These are phyloP conservation scores for Decapterus maruadsi DNA, from an alignment of 2,797 vertebrate species.

Conservation along the genomic window DNA sequence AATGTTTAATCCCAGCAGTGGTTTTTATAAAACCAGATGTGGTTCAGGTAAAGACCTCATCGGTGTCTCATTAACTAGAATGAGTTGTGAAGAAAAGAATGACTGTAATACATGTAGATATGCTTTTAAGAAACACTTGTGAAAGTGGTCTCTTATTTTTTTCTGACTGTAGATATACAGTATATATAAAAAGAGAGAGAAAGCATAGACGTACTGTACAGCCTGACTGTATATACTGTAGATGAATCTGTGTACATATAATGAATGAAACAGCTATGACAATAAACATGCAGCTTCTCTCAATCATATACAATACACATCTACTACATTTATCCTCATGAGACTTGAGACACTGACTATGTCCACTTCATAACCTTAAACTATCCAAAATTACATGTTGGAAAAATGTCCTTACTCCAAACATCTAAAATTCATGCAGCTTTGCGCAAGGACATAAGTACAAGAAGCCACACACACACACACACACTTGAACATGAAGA, in stretches of 20 bases:
- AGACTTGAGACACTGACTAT: background rate
- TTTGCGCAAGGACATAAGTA: slow-evolving; percentile 51
- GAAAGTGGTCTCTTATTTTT: too few relatives aligned
- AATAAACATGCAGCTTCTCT: background rate
- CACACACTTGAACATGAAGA: slow-evolving; percentile 49
- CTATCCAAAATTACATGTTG: slow-evolving; percentile 28
- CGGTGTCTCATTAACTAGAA: too few relatives aligned
- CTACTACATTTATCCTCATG: slow-evolving; percentile 7
- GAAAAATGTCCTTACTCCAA: slow-evolving; percentile 20
- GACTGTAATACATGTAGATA: too few relatives aligned
- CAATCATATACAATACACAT: background rate
- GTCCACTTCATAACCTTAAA: slow-evolving; percentile 20
- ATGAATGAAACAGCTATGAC: background rate
- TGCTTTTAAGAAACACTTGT: too few relatives aligned
- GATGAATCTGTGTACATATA: background rate
- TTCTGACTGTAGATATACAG: too few relatives aligned
- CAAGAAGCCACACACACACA: slow-evolving; percentile 33
- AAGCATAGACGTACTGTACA: too few relatives aligned
- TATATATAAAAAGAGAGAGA: too few relatives aligned
- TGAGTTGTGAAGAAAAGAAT: too few relatives aligned
- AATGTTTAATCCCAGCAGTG: too few relatives aligned
- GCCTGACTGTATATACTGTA: too few relatives aligned
- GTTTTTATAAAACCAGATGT: too few relatives aligned
- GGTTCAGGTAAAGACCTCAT: too few relatives aligned
- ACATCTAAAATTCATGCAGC: slow-evolving; percentile 32